Evolutionary conservation across 2,113 vertebrate species (phyloP).

Genomic region (Eptesicus fuscus): DNA sequence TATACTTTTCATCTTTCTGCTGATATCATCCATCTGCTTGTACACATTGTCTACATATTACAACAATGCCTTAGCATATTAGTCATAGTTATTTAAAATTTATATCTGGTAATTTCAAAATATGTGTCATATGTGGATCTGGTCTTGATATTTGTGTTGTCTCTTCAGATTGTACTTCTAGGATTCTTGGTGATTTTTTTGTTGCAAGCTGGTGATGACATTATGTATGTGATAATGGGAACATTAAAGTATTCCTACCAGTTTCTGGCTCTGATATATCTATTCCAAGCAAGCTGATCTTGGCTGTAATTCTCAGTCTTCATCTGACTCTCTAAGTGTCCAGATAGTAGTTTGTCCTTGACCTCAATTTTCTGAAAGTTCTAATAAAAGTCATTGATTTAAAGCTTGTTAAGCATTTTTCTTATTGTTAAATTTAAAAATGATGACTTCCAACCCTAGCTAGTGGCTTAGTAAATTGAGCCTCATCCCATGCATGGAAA

Average conservation of each 20-base stretch:
- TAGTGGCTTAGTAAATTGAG: background rate
- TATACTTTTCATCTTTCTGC: background rate
- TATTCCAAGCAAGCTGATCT: background rate
- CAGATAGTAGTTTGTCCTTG: background rate
- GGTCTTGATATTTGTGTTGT: background rate
- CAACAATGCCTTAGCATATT: background rate
- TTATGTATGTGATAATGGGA: background rate
- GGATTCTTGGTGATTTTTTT: background rate
- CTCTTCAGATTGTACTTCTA: background rate
- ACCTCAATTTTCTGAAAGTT: background rate
- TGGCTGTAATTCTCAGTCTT: background rate
- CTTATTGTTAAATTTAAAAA: background rate
- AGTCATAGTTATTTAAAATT: background rate
- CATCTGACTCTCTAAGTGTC: background rate
- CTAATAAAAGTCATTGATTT: background rate
- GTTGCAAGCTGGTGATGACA: background rate
- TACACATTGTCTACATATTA: background rate
- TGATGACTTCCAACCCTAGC: background rate
- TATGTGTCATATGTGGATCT: background rate
- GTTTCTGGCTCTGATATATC: background rate
- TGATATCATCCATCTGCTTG: background rate
- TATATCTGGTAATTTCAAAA: background rate
- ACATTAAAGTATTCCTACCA: background rate
- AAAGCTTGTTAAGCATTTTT: background rate
- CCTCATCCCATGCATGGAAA: background rate